Conservation (phyloP, 2,888 invertebrate genomes). For the Drosophila pseudotalamancana region DNA sequence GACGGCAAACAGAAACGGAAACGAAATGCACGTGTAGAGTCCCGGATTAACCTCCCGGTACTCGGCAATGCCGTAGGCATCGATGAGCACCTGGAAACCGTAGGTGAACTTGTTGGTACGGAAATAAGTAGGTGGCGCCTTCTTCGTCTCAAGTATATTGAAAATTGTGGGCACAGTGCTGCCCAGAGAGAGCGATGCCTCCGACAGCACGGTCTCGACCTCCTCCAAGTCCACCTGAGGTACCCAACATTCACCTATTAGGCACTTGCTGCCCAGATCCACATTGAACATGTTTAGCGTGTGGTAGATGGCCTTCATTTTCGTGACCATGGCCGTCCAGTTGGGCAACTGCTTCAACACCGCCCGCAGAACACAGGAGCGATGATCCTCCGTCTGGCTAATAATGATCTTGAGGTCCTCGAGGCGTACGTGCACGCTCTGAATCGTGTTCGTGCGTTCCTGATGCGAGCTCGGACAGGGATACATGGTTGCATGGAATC, state of each 20-base stretch:
- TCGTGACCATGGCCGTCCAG: conserved; percentile 92
- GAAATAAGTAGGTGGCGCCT: conserved; percentile 95
- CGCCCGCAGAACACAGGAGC: conserved; percentile 90
- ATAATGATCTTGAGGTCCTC: conserved; percentile 91
- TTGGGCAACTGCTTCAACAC: conserved; percentile 92
- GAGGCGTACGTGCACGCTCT: conserved; percentile 91
- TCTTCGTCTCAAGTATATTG: conserved; percentile 92
- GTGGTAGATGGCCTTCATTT: conserved; percentile 96
- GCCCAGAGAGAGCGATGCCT: conserved; percentile 93
- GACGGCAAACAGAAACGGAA: conserved; percentile 97
- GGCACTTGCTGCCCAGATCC: conserved; percentile 94
- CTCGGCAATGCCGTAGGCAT: conserved; percentile 96
- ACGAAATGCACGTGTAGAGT: conserved; percentile 94
- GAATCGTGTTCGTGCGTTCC: conserved; percentile 92
- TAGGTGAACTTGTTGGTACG: conserved; percentile 95
- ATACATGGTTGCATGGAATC: conserved; percentile 93
- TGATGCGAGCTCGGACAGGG: conserved; percentile 92
- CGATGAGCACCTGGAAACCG: conserved; percentile 96
- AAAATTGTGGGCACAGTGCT: conserved; percentile 96
- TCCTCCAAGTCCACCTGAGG: conserved; percentile 89
- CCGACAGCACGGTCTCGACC: conserved; percentile 91
- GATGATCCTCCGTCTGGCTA: conserved; percentile 92
- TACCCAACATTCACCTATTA: conserved; percentile 95
- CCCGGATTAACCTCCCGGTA: conserved; percentile 97
- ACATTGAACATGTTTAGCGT: conserved; percentile 95